Evolutionary conservation across 2,113 vertebrate genomes (phyloP).

Genomic region (Hemichromis elongatus): DNA sequence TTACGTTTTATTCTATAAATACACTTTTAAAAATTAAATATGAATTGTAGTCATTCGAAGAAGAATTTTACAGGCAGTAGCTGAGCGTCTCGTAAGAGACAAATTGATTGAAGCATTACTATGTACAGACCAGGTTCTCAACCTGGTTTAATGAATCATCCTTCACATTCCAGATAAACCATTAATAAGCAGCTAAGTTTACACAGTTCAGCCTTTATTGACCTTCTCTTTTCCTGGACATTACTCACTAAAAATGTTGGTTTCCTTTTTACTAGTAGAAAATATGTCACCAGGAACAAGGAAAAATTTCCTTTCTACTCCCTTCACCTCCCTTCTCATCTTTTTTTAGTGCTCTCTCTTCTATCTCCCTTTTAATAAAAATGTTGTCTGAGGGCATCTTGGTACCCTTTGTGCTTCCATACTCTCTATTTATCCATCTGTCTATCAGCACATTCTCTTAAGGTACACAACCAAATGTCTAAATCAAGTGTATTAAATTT

Average conservation of each 20-base stretch:
- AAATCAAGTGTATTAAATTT: background rate
- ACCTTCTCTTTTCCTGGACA: background rate
- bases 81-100: background rate
- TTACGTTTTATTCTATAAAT: background rate
- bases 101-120: background rate
- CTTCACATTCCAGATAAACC: conserved; percentile 22
- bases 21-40: background rate
- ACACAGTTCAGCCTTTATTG: background rate
- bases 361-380: background rate
- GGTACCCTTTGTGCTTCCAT: conserved; percentile 16
- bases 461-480: background rate
- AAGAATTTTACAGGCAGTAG: background rate
- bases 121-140: background rate
- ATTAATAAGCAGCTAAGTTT: background rate
- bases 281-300: background rate
- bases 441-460: background rate
- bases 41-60: background rate
- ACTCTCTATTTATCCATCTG: background rate
- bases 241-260: background rate
- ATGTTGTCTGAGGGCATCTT: background rate
- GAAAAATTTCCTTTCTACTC: background rate
- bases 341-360: background rate
- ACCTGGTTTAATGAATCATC: conserved; percentile 8
- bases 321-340: background rate
- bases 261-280: background rate